phyloP scores from a whole-genome alignment of 2,797 vertebrate species.

The Dicrostonyx torquatus region DNA sequence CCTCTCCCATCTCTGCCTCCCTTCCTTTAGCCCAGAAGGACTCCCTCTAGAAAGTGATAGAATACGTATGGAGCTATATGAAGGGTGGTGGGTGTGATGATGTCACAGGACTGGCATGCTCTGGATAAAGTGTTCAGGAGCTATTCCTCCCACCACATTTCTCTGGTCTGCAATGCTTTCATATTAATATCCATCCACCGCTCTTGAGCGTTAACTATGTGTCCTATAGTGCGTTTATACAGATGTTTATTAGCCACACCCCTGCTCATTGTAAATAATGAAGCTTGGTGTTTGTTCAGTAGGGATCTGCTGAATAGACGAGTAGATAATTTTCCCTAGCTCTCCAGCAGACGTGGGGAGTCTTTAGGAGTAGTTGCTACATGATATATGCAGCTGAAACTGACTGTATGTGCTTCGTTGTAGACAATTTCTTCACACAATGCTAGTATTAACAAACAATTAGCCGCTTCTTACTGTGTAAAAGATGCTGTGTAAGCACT shows the following conservation, averaged over 20 bases:
- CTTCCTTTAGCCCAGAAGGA: neutral
- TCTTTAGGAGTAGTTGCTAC: neutral
- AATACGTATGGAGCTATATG: neutral
- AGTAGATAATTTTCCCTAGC: conserved; percentile 46
- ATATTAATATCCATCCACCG: neutral
- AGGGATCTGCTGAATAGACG: conserved; percentile 24
- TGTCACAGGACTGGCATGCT: neutral
- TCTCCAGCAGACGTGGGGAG: neutral
- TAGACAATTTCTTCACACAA: neutral
- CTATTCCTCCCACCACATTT: neutral
- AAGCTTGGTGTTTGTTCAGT: neutral
- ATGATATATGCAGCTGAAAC: neutral
- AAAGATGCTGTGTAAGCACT: neutral
- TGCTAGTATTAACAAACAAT: neutral
- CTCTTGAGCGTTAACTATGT: neutral
- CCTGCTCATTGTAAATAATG: conserved; percentile 6
- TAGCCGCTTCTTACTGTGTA: neutral
- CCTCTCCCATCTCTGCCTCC: neutral
- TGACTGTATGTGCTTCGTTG: neutral
- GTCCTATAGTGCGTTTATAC: neutral
- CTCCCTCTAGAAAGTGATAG: neutral
- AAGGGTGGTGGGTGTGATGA: neutral
- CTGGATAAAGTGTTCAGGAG: neutral
- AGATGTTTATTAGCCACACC: neutral
- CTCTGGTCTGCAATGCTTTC: neutral